Percentiles rank a stretch among this genome's conserved stretches.
These are phyloP conservation scores for Caenorhabditis panamensis DNA, from an alignment of 2,888 invertebrate genomes.

Conservation along the genomic window DNA sequence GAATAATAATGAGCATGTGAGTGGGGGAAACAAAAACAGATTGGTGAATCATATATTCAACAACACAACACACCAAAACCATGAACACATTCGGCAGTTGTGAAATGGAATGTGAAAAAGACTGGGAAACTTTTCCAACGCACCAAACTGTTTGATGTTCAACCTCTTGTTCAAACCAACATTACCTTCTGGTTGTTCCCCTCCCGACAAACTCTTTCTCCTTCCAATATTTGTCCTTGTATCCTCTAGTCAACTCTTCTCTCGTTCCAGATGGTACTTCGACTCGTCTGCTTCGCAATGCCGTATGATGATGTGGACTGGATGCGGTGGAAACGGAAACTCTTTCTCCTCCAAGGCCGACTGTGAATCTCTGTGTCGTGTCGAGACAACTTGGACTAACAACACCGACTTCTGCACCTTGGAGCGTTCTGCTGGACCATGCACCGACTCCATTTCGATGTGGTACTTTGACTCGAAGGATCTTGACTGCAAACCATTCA, in stretches of 20 bases:
- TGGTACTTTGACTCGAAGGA: constrained; percentile 74
- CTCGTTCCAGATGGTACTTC: constrained; percentile 75
- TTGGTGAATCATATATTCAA: background rate
- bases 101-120: too few relatives aligned
- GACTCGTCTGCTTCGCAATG: constrained; percentile 69
- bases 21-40: background rate
- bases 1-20: background rate
- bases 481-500: constrained; percentile 74
- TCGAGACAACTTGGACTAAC: constrained; percentile 54
- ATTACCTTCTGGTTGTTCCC: background rate
- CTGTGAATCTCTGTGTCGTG: constrained; percentile 75
- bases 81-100: too few relatives aligned
- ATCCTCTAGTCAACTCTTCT: background rate
- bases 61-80: too few relatives aligned
- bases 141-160: background rate
- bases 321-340: constrained; percentile 80
- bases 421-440: constrained; percentile 74
- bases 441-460: constrained; percentile 76
- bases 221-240: constrained; percentile 24
- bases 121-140: background rate
- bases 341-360: constrained; percentile 75
- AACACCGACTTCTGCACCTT: constrained; percentile 50
- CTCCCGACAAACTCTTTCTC: background rate
- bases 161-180: background rate
- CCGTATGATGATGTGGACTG: constrained; percentile 77